Evolutionary conservation across 2,113 vertebrate species (phyloP), one percentile per base, ranked within the genome.

Genomic region (Atrichornis clamosus): DNA sequence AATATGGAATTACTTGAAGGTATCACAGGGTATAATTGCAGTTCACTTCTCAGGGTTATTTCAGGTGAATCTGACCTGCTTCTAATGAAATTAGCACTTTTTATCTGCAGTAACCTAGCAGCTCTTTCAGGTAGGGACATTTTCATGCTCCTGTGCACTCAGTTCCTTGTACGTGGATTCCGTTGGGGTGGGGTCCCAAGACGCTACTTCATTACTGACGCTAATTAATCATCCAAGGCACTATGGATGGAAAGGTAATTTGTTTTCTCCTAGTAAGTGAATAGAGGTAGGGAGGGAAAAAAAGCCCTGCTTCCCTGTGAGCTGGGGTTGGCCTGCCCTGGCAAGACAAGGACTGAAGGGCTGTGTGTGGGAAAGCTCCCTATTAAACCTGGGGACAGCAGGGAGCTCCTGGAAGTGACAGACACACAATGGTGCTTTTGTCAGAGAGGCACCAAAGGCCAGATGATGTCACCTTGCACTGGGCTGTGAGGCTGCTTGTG

Each of bases 381-480:
- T 16, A 88, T 96, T 96, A 95, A 90, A 97, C 96, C 95, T 96
- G 95, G 72, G 93, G 93, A 84, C 95, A 74, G 92, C 88, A 11
- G 96, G 96, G 93, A 94, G 83, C 69, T 94, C 93, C 95, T 94
- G 92, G 33, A 74, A 90, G 92, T 84, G 96, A 90, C 95, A 94
- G 93, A 77, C 93, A 37, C 90, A 97, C 90, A 96, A 94, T 86
- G 83, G 46, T 5, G 76, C 93, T 60, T 94, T 97, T 97, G 96
- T 96, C 83, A 68, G 88, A 50, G 83, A 75, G 84, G 73, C 95
- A 90, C 72, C 85, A 72, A 92, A 53, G 95, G 95, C 82, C 93
- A 90, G 95, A 97, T 97, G 96, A 97, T 96, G 95, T 97, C 96
- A 96, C 96, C 95, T 97, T 95, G 94, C 0, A 0, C 69, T 47